Conservation (phyloP, 2,113 vertebrate species). For the Strigops habroptila region DNA sequence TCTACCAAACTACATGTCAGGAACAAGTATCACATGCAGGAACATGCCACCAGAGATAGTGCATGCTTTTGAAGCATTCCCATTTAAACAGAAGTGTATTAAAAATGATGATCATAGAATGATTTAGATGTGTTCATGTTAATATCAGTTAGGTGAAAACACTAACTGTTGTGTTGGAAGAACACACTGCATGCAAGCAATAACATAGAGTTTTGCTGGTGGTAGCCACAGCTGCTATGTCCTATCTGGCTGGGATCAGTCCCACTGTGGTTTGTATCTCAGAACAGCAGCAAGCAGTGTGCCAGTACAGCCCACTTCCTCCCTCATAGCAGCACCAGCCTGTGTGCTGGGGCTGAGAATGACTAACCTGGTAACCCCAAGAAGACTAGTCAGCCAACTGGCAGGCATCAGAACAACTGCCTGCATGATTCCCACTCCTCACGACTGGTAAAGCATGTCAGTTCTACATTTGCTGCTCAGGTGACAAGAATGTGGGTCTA, state of each 20-base stretch:
- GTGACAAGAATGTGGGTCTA: not conserved
- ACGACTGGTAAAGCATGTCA: not conserved
- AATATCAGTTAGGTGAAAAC: not conserved
- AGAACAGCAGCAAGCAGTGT: not conserved
- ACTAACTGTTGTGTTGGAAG: too few relatives aligned
- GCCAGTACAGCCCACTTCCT: too few relatives aligned
- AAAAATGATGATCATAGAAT: not conserved
- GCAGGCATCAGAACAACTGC: not conserved
- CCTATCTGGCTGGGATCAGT: not conserved
- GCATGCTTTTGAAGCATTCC: not conserved
- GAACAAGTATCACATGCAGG: not conserved
- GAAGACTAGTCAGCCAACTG: rapidly evolving
- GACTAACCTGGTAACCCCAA: not conserved
- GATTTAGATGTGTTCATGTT: not conserved
- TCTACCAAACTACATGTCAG: not conserved
- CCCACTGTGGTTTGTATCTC: not conserved
- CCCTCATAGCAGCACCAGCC: not conserved
- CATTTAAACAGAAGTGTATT: not conserved
- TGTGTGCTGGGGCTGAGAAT: not conserved
- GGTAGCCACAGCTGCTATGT: not conserved
- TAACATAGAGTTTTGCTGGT: not conserved
- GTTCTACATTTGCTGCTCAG: not conserved
- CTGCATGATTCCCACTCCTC: not conserved
- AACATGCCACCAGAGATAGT: not conserved
- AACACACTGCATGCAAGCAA: rapidly evolving